Evolutionary conservation across 2,888 invertebrate genomes (phyloP).

Genomic region (Carcina quercana): DNA sequence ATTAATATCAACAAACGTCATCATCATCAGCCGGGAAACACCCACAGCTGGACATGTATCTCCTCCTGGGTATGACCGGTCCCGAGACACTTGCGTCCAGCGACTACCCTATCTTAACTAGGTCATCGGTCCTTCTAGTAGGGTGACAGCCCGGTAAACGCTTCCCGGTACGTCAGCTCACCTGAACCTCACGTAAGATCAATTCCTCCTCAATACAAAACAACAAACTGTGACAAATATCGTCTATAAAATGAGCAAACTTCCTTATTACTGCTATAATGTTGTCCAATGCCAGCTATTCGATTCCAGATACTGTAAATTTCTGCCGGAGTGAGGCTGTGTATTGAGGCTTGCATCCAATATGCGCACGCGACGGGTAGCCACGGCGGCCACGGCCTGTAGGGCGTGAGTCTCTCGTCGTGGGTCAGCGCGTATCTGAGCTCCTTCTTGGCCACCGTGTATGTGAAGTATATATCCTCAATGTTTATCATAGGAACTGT

Average conservation of each 20-base stretch:
- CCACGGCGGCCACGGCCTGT: constrained; percentile 27
- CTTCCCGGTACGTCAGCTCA: no score
- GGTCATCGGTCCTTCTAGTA: no score
- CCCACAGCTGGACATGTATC: no score
- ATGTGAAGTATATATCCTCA: constrained; percentile 84
- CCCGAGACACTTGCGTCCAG: no score
- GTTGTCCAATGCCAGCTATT: constrained; percentile 20
- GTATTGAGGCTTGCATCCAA: constrained; percentile 35
- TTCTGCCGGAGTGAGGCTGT: constrained; percentile 35
- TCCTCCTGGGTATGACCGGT: no score
- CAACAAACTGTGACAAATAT: constrained; percentile 24
- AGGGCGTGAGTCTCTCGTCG: constrained; percentile 67
- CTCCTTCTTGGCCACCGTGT: constrained; percentile 73
- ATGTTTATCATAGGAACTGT: constrained; percentile 76
- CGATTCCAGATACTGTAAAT: constrained; percentile 32
- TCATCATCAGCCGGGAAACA: no score
- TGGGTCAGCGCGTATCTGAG: constrained; percentile 71
- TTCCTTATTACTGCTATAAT: constrained; percentile 10
- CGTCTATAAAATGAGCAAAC: constrained; percentile 27
- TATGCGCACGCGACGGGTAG: constrained; percentile 31
- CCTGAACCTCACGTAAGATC: not conserved
- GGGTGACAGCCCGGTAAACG: no score
- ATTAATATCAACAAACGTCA: no score
- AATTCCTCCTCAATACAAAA: not conserved
- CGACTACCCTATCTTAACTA: no score